Evolutionary conservation across 2,888 invertebrate genomes (phyloP).

Genomic region (Thymelicus acteon): DNA sequence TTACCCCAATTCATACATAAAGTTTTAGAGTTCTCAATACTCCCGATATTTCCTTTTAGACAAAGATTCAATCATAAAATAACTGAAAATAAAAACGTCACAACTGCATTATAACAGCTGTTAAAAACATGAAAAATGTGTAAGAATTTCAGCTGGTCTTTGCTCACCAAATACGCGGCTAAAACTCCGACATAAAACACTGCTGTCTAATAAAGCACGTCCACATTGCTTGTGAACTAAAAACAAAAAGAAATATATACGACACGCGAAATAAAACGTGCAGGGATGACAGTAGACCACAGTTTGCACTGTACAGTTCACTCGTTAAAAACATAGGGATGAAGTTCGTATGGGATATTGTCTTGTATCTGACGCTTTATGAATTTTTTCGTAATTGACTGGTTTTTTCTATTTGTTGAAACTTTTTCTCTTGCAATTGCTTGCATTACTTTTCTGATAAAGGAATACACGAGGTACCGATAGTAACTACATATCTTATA

Average conservation of each 20-base stretch:
- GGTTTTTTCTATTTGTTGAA: no score
- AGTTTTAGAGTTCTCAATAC: no score
- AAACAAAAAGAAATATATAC: neutral
- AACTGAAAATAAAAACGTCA: neutral
- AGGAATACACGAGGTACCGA: no score
- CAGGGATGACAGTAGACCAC: neutral
- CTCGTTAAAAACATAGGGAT: conserved; percentile 2
- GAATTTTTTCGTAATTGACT: no score
- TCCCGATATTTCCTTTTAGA: no score
- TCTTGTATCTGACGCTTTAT: no score
- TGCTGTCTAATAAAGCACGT: conserved; percentile 10
- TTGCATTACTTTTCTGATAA: no score
- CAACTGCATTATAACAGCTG: neutral
- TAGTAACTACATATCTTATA: no score
- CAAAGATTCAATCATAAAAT: no score
- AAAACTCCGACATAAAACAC: conserved; percentile 6
- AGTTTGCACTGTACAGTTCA: neutral
- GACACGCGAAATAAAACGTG: conserved; percentile 3
- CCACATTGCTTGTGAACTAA: neutral
- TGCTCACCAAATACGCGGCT: neutral
- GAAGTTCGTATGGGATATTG: neutral
- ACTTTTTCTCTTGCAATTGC: no score
- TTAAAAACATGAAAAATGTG: neutral
- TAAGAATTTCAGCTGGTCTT: neutral
- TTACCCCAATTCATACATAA: no score